Conservation (phyloP, 1,140 invertebrate species). For the Sarcophaga peregrina region DNA sequence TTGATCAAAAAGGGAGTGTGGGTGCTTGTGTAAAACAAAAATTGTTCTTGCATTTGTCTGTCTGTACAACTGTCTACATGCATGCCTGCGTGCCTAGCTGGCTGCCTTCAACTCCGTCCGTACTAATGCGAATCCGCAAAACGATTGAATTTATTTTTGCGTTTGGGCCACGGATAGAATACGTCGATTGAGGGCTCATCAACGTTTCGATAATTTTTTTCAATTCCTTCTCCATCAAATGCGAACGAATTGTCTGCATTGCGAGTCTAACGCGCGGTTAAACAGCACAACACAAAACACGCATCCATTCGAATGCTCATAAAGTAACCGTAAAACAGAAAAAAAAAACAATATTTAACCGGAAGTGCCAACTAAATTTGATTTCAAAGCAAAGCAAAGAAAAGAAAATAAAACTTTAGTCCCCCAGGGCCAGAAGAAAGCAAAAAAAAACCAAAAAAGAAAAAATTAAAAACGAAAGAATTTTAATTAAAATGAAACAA, state of each 20-base stretch:
- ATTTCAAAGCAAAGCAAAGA: background rate
- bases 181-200: constrained; percentile 8
- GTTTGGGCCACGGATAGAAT: background rate
- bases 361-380: background rate
- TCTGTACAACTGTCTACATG: too few species aligned
- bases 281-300: constrained; percentile 22
- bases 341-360: constrained; percentile 8
- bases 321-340: background rate
- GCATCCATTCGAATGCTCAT: background rate
- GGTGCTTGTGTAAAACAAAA: too few species aligned
- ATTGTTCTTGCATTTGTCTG: too few species aligned
- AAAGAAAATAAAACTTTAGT: background rate
- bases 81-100: too few species aligned
- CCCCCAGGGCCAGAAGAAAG: constrained; percentile 14
- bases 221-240: constrained; percentile 36
- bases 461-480: background rate
- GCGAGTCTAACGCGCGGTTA: constrained; percentile 46
- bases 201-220: constrained; percentile 32
- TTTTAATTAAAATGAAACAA: constrained; percentile 6
- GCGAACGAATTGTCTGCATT: constrained; percentile 44
- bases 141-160: constrained; percentile 9
- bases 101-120: too few species aligned
- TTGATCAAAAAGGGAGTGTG: too few species aligned
- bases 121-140: background rate
- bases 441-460: too few species aligned